Conservation (phyloP, 2,797 vertebrate species). For the Hydrocynus forskahlii region DNA sequence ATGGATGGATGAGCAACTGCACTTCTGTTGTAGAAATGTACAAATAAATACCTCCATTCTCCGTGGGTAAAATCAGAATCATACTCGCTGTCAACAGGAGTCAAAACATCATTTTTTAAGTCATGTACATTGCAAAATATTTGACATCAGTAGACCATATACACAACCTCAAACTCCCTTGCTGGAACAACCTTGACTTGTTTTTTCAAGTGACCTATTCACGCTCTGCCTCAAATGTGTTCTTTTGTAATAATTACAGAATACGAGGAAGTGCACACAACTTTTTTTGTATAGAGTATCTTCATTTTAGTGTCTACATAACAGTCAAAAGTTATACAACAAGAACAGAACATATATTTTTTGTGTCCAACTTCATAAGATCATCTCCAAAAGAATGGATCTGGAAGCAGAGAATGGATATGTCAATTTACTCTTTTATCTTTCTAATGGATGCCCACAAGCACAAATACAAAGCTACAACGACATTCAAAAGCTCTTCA, state of each 20-base stretch:
- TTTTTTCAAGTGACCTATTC: background rate
- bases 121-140: slow-evolving; percentile 76
- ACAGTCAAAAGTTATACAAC: too few relatives aligned
- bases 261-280: background rate
- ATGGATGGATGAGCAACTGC: slow-evolving; percentile 59
- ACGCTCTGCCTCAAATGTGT: background rate
- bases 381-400: background rate
- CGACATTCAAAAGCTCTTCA: background rate
- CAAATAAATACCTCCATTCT: slow-evolving; percentile 87
- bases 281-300: background rate
- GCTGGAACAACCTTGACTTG: background rate
- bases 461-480: background rate
- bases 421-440: background rate
- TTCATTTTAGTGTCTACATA: background rate
- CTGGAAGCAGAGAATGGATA: background rate
- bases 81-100: slow-evolving; percentile 79
- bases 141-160: slow-evolving; percentile 60
- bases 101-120: slow-evolving; percentile 71
- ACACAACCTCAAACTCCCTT: slow-evolving; percentile 22
- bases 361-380: too few relatives aligned
- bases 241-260: background rate
- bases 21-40: slow-evolving; percentile 69
- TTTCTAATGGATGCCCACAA: background rate
- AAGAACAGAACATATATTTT: too few relatives aligned
- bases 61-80: slow-evolving; percentile 85